Percentiles rank a stretch among this genome's conserved stretches.
These are phyloP conservation scores for Mellilla xanthometata DNA, from an alignment of 2,888 invertebrate genomes.

Conservation along the genomic window DNA sequence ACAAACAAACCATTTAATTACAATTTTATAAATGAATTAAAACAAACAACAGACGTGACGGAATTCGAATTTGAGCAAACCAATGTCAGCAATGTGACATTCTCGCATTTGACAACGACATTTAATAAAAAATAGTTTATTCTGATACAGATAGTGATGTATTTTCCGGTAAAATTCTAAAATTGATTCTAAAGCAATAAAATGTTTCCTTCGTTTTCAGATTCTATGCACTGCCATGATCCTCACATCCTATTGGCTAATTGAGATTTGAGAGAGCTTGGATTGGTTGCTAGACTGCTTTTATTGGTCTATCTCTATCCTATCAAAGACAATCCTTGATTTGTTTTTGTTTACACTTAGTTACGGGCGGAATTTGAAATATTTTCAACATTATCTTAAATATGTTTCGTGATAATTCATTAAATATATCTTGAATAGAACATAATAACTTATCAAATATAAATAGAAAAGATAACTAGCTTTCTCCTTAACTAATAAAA, in stretches of 20 bases:
- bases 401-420: too few species aligned
- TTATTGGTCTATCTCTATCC: slow-evolving; percentile 31
- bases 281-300: slow-evolving; percentile 33
- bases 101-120: background rate
- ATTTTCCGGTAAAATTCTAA: slow-evolving; percentile 3
- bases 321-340: slow-evolving; percentile 38
- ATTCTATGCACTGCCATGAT: too few species aligned
- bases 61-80: background rate
- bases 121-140: background rate
- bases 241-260: slow-evolving; percentile 1
- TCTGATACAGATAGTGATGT: background rate
- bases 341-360: slow-evolving; percentile 23
- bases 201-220: background rate
- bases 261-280: slow-evolving; percentile 17
- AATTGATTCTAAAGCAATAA: background rate
- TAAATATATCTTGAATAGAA: too few species aligned
- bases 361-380: background rate
- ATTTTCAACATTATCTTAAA: too few species aligned
- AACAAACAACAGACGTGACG: background rate
- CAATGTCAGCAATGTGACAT: background rate
- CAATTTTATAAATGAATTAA: background rate
- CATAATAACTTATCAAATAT: too few species aligned
- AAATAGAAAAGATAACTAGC: too few species aligned
- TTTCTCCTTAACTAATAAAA: too few species aligned
- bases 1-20: background rate